Evolutionary conservation across 2,888 invertebrate species (phyloP).

Genomic region (Platycheirus albimanus): DNA sequence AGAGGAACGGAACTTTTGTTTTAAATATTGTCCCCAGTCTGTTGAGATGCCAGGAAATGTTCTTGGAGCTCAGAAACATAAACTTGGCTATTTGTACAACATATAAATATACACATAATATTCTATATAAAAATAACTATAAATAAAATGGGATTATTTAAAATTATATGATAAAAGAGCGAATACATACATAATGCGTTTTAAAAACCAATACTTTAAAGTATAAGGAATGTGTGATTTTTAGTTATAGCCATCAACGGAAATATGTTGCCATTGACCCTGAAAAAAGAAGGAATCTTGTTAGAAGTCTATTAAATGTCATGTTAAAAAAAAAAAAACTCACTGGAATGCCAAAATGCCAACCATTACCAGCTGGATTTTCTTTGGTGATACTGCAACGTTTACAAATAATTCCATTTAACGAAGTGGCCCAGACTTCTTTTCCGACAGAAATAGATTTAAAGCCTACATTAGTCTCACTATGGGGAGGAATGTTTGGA

Average conservation of each 20-base stretch:
- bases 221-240: too few relatives aligned
- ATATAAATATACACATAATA: too few relatives aligned
- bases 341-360: constrained; percentile 87
- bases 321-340: constrained; percentile 38
- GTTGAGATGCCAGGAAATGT: too few relatives aligned
- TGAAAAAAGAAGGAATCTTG: constrained; percentile 77
- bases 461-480: constrained; percentile 84
- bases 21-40: too few relatives aligned
- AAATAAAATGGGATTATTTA: too few relatives aligned
- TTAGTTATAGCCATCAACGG: constrained; percentile 71
- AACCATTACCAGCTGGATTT: constrained; percentile 90
- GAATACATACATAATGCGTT: too few relatives aligned
- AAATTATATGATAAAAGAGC: too few relatives aligned
- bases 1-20: too few relatives aligned
- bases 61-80: too few relatives aligned
- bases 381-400: constrained; percentile 89
- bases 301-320: background rate
- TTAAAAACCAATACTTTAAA: too few relatives aligned
- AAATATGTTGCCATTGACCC: constrained; percentile 84
- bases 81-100: too few relatives aligned
- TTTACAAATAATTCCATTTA: constrained; percentile 87
- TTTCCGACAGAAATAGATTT: constrained; percentile 89
- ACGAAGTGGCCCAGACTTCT: constrained; percentile 90
- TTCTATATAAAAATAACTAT: too few relatives aligned
- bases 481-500: constrained; percentile 85